Evolutionary conservation across 2,113 vertebrate species (phyloP), one percentile per base, ranked within the genome.

Genomic region (pig (Sus scrofa)): DNA sequence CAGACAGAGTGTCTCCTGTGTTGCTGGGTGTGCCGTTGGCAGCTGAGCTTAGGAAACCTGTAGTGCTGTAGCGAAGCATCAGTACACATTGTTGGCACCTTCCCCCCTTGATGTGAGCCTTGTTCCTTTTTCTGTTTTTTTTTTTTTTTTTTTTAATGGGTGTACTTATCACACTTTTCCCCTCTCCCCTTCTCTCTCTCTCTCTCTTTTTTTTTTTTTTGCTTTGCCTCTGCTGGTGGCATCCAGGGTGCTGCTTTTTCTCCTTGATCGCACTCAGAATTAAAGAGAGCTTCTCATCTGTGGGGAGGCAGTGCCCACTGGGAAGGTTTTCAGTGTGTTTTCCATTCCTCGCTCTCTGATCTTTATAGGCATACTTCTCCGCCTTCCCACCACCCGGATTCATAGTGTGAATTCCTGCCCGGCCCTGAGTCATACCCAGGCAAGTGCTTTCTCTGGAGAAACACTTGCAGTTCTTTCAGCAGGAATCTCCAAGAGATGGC

Each of bases 391-490:
- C 96, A 93, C 91, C 95, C 97, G 97, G 97, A 97, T 97, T 97
- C 97, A 96, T 97, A 97, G 93, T 98, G 97, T 97, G 97, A 98
- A 97, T 98, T 98, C 97, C 97, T 98, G 97, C 83, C 97, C 97
- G 95, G 97, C 97, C 95, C 91, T 98, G 97, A 98, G 97, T 98
- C 97, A 98, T 97, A 98, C 97, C 96, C 97, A 97, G 95, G 97
- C 97, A 96, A 97, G 97, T 98, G 97, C 97, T 98, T 97, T 98
- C 97, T 98, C 97, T 98, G 97, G 97, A 97, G 97, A 98, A 97
- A 97, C 97, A 95, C 97, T 98, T 97, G 97, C 97, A 89, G 95
- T 98, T 50, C 96, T 98, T 97, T 93, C 96, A 78, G 97, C 97
- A 97, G 96, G 97, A 96, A 98, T 98, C 97, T 91, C 91, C 97